Evolutionary conservation across 1,140 invertebrate genomes (phyloP), one percentile per base, ranked within the genome.

Genomic region (Musca domestica): DNA sequence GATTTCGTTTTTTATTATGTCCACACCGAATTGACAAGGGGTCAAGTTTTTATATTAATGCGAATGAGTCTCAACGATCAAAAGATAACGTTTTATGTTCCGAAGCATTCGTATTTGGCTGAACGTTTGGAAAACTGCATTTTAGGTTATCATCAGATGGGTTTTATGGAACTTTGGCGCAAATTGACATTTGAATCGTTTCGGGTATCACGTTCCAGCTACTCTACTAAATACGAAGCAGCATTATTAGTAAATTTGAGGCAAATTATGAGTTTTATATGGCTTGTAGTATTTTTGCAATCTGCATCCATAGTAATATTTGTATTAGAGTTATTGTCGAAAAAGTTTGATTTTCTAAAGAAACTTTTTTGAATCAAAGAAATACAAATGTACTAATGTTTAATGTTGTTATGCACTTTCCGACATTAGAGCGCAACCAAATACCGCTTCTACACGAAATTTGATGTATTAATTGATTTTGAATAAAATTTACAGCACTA

Each of bases 331-430:
- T 30, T 65, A n/a, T 64, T 64, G 12, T 64, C 61, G 34, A 64
- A 64, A 9, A 64, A n/a, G 25, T 10, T 64, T 25, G 41, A 25
- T 15, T 47, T 25, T 25, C 41, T 64, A 7, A 25, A 19, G 5
- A 64, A 19, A 72, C 25, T 58, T 17, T 58, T 58, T 58, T 58
- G 10, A 58, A n/a, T 30, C 27, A 30, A n/a, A n/a, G n/a, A n/a
- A n/a, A n/a, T n/a, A n/a, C n/a, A n/a, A n/a, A n/a, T n/a, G n/a
- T n/a, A n/a, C n/a, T n/a, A n/a, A n/a, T n/a, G n/a, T n/a, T n/a
- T n/a, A n/a, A n/a, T n/a, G n/a, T n/a, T n/a, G n/a, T n/a, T n/a
- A n/a, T n/a, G n/a, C n/a, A n/a, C n/a, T n/a, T n/a, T n/a, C n/a
- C n/a, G n/a, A n/a, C n/a, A n/a, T n/a, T n/a, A n/a, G n/a, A n/a